Evolutionary conservation across 1,140 invertebrate species (phyloP).

Genomic region (Bombus difficillimus): DNA sequence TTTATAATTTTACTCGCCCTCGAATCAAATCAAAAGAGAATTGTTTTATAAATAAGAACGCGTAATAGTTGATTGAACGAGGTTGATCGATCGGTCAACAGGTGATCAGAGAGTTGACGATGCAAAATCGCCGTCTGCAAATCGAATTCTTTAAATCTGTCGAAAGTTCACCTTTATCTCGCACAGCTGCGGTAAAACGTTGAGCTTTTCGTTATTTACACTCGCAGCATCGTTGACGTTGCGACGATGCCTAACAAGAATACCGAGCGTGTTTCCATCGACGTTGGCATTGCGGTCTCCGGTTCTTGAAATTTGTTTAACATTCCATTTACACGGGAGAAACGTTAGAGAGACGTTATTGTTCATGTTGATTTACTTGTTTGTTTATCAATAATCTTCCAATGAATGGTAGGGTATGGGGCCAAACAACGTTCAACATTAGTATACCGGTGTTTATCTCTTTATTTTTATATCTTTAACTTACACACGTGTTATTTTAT

Average conservation of each 20-base stretch:
- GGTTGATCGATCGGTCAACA: constrained; percentile 21
- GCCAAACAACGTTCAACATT: background rate
- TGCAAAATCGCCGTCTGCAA: background rate
- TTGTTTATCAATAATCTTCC: background rate
- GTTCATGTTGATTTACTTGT: background rate
- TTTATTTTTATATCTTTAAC: background rate
- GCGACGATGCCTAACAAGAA: constrained; percentile 22
- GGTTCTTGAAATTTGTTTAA: constrained; percentile 1
- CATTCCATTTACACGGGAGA: background rate
- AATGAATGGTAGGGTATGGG: background rate
- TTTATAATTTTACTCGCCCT: background rate
- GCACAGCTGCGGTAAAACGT: constrained; percentile 13
- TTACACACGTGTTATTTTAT: background rate
- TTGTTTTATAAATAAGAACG: background rate
- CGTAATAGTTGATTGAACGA: background rate
- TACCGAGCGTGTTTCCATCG: constrained; percentile 23
- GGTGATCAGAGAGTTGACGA: background rate
- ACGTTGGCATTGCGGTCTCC: background rate
- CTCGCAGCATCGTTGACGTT: constrained; percentile 31
- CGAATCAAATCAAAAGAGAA: background rate
- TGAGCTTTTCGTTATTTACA: constrained; percentile 46
- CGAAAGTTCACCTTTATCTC: constrained; percentile 8
- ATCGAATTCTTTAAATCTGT: background rate
- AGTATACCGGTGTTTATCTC: background rate
- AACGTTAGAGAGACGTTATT: too few species aligned